Evolutionary conservation across 1,140 invertebrate species (phyloP), one percentile per base, ranked within the genome.

Genomic region (Bombus terrestris): DNA sequence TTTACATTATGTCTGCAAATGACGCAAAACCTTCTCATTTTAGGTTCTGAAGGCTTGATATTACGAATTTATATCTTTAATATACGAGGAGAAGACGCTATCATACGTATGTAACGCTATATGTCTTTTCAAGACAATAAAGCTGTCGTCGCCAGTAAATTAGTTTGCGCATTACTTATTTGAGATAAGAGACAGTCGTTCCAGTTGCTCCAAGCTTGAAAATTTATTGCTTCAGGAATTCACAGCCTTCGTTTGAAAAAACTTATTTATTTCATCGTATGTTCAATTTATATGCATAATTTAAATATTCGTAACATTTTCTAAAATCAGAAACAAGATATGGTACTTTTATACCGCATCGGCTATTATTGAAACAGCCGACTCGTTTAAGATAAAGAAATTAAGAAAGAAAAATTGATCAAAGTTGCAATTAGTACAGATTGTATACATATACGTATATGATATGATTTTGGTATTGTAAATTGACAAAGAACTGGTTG

Each of bases 21-120:
- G 74, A 78, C 37, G 82, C 74, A 71, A 13, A 71, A 28, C n/a
- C 13, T 25, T 66, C 28, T 71, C 43, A 12, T 41, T 82, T 82
- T 64, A 41, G n/a, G 35, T 8, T 35, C 59, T 35, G 71, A 74
- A 73, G 37, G n/a, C 8, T 35, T n/a, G 28, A 68, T 64, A 22
- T 39, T 9, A 32, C 37, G 22, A 57, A 77, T 83, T 83, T 57
- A 77, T 77, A 53, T 47, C 32, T 37, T 57, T 69, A 9, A 43
- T n/a, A 39, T 15, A 9, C 28, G n/a, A 57, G 32, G 57, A 53
- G 5, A 37, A 32, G 28, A 66, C 13, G 6, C n/a, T 15, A 32
- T 66, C 15, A 35, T 18, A 8, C 18, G 13, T 64, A 64, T 64
- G 15, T 66, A 35, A 66, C 13, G 32, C 64, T 68, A 10, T 47